A percentile compares a stretch with the other conserved stretches of the same genome.
Evolutionary conservation across 1,140 invertebrate species (phyloP).

Genomic region (Drosophila sucinea): DNA sequence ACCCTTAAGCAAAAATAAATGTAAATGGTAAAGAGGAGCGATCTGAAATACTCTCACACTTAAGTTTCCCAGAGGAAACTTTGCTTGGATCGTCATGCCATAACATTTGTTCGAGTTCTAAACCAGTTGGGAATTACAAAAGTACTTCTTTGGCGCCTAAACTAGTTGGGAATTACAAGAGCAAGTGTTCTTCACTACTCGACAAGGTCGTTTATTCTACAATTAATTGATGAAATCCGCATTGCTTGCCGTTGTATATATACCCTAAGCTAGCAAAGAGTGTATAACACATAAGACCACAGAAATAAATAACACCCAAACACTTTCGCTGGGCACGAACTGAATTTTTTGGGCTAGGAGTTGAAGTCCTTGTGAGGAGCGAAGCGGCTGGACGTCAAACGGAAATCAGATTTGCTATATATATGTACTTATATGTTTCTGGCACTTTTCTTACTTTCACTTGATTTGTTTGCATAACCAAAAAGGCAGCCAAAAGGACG

Average conservation of each 20-base stretch:
- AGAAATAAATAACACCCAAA: constrained; percentile 14
- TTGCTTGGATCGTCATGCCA: too few relatives aligned
- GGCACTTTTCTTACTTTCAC: constrained; percentile 43
- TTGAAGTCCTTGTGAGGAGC: neutral
- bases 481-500: constrained; percentile 13
- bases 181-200: too few relatives aligned
- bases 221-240: too few relatives aligned
- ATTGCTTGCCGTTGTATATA: neutral
- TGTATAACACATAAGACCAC: neutral
- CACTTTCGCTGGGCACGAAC: constrained; percentile 12
- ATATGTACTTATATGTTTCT: constrained; percentile 34
- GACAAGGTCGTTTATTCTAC: too few relatives aligned
- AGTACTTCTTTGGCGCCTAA: too few relatives aligned
- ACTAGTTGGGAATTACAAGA: too few relatives aligned
- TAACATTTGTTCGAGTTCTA: too few relatives aligned
- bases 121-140: too few relatives aligned
- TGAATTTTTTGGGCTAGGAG: constrained; percentile 21
- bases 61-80: too few relatives aligned
- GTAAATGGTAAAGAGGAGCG: neutral
- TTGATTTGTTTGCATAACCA: constrained; percentile 70
- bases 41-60: too few relatives aligned
- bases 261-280: neutral
- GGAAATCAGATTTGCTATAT: constrained; percentile 72
- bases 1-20: neutral
- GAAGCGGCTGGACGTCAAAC: constrained; percentile 37